phyloP scores from a whole-genome alignment of 2,113 vertebrate species.

The Sigmodon hispidus region DNA sequence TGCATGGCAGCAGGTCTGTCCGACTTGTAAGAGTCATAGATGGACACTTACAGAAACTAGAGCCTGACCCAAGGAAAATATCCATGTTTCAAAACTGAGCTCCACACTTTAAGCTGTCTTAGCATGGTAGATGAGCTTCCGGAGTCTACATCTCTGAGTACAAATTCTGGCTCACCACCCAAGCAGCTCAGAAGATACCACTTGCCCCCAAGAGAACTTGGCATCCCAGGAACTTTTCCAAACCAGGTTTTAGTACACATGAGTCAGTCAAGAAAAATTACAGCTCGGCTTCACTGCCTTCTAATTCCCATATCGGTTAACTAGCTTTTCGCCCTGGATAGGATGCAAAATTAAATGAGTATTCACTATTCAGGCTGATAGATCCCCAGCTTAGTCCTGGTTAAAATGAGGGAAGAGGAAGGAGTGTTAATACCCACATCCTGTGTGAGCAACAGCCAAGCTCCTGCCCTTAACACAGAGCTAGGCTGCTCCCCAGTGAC shows the following conservation, averaged over 20 bases:
- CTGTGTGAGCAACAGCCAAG: not conserved
- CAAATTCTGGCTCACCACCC: not conserved
- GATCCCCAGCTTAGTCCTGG: not conserved
- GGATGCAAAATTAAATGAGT: not conserved
- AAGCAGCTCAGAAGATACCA: no score
- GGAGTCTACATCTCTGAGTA: not conserved
- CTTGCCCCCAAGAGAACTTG: not conserved
- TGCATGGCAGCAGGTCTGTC: not conserved
- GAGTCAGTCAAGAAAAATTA: not conserved
- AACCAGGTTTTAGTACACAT: not conserved
- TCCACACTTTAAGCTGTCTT: accelerated
- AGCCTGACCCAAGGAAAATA: not conserved
- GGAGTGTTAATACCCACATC: accelerated
- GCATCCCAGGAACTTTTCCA: not conserved
- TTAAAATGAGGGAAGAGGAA: not conserved
- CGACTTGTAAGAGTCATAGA: not conserved
- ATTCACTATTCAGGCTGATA: not conserved
- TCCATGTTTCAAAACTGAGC: not conserved
- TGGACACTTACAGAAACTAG: conserved; percentile 8
- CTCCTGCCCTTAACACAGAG: no score
- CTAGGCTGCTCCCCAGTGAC: not conserved
- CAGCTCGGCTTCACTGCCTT: not conserved
- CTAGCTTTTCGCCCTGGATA: not conserved
- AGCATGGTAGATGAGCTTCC: not conserved
- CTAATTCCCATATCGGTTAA: not conserved